Conservation (phyloP, 2,888 invertebrate species). For the Metalampra italica region DNA sequence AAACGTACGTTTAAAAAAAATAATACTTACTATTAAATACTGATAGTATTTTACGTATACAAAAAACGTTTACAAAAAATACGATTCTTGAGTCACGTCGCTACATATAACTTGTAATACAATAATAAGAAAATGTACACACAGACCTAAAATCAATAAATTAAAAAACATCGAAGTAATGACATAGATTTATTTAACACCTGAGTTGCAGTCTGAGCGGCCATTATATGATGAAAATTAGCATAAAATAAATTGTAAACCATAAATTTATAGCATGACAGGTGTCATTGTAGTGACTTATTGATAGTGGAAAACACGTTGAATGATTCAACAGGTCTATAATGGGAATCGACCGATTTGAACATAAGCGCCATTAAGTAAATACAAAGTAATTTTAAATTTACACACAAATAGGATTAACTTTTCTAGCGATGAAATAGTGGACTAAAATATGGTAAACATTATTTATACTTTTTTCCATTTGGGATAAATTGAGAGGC, state of each 20-base stretch:
- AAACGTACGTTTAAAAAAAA: not conserved
- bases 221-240: slow-evolving; percentile 11
- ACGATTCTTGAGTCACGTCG: too few species aligned
- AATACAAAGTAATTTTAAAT: not conserved
- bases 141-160: slow-evolving; percentile 7
- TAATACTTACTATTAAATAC: too few species aligned
- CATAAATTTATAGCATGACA: slow-evolving; percentile 22
- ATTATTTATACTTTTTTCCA: not conserved
- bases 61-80: too few species aligned
- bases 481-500: too few species aligned
- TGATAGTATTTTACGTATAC: too few species aligned
- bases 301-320: slow-evolving; percentile 19
- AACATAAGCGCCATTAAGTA: not conserved
- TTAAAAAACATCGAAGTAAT: slow-evolving; percentile 10
- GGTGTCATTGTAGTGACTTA: slow-evolving; percentile 23
- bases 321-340: slow-evolving; percentile 9
- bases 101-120: not conserved
- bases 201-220: slow-evolving; percentile 5
- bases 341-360: slow-evolving; percentile 10
- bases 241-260: slow-evolving; percentile 16
- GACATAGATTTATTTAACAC: slow-evolving; percentile 9
- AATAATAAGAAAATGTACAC: slow-evolving; percentile 6
- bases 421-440: not conserved
- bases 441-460: not conserved
- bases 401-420: not conserved